A percentile compares a stretch with the other conserved stretches of the same genome.
phyloP scores from a whole-genome alignment of 1,140 invertebrate species.

The Pachypeltis micranthus region DNA sequence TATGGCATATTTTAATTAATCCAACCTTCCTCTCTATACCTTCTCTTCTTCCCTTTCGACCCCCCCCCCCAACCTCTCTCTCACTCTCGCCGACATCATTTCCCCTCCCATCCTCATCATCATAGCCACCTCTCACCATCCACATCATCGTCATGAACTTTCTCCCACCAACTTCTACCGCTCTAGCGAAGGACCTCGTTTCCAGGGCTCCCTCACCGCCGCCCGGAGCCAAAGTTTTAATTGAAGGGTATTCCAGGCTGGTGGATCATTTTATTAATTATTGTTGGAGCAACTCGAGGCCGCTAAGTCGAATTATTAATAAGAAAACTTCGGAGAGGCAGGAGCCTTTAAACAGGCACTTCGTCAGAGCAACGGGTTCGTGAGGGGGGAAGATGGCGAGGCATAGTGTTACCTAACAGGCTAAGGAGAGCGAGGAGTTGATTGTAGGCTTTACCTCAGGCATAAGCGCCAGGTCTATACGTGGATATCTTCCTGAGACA shows the following conservation, averaged over 20 bases:
- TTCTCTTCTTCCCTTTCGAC: neutral
- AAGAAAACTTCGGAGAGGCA: constrained; percentile 23
- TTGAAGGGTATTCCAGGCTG: constrained; percentile 27
- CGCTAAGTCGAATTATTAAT: constrained; percentile 23
- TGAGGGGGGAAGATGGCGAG: no score
- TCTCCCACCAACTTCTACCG: neutral
- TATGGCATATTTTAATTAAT: constrained; percentile 30
- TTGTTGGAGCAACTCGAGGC: constrained; percentile 20
- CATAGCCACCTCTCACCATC: neutral
- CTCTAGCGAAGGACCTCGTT: neutral
- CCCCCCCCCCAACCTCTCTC: neutral
- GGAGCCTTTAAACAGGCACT: constrained; percentile 1
- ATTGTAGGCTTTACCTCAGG: no score
- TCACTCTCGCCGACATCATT: neutral
- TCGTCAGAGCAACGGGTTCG: no score
- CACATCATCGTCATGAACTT: neutral
- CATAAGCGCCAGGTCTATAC: no score
- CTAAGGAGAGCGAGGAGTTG: no score
- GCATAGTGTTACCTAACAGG: no score
- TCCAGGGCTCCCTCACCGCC: neutral
- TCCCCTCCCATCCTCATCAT: neutral
- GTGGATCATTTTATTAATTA: constrained; percentile 30
- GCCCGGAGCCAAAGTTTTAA: constrained; percentile 27
- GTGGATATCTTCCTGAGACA: no score
- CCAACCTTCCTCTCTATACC: no score